Base-by-base conservation (phyloP, 2,888 invertebrate species). In the Synanthedon tipuliformis region DNA sequence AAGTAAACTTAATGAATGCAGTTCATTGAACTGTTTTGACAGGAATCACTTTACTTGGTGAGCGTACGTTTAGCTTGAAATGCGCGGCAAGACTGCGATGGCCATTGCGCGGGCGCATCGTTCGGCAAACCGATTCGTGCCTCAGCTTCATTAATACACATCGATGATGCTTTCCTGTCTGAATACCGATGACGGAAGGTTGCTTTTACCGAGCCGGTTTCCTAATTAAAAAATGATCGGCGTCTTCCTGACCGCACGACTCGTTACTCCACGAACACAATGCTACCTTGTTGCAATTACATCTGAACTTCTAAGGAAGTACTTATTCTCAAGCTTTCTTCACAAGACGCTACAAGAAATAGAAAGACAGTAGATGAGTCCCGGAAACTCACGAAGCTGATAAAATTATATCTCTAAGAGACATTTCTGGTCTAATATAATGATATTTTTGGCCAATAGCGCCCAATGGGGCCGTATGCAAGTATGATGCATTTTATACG, bases 141-240 rank as follows among this genome's bases (percentile, higher is more conserved):
- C 68, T 67, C 68, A 64, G 68, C 73, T 79, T 81, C 81, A 83
- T 85, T 85, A 85, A 78, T 80, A 81, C 78, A 73, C 76, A 77
- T 74, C 77, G 75, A 70, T 73, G 76, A 76, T 83, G 77, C 82
- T 83, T 85, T 81, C 84, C 84, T 84, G 81, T 75, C 71, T 66
- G 64, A 66, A 68, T 66, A 62, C 59, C 70, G 65, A 78, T 79
- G 84, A 81, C 84, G 84, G 84, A 85, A 86, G 82, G 76, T 75
- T 75, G 78, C 80, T 82, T 86, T 81, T 81, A 81, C 81, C 66
- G 59, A 75, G 77, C 73, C 78, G 75, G 81, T 82, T 86, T 86
- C 83, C 84, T 86, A 80, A 81, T 85, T 80, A 78, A 83, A 84
- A 85, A 83, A 73, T 73, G 68, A 61, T 62, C 61, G 57, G 52